Conservation (phyloP, 2,888 invertebrate genomes). For the Augochlorella aurata region DNA sequence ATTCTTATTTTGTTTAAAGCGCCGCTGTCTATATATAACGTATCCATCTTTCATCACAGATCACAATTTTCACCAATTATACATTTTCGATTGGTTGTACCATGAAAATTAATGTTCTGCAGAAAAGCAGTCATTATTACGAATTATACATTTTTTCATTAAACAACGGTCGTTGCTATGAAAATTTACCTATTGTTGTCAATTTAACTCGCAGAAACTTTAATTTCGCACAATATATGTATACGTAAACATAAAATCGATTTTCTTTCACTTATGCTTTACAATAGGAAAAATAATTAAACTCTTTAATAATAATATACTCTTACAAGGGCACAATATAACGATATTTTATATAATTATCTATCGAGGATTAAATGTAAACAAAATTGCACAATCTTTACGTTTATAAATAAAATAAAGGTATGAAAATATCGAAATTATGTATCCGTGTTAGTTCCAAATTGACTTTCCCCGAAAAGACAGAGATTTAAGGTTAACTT, state of each 20-base stretch:
- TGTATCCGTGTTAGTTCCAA: background rate
- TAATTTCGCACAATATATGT: background rate
- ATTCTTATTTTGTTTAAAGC: too few relatives aligned
- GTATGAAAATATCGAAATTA: background rate
- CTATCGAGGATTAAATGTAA: background rate
- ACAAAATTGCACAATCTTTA: background rate
- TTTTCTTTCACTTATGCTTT: background rate
- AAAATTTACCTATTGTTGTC: too few relatives aligned
- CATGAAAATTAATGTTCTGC: too few relatives aligned
- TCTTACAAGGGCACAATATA: background rate
- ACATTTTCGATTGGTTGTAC: background rate
- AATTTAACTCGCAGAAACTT: too few relatives aligned
- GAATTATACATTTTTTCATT: too few relatives aligned
- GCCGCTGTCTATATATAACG: background rate
- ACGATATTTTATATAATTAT: background rate
- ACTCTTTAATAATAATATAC: background rate
- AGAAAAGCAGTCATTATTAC: too few relatives aligned
- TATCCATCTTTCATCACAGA: background rate
- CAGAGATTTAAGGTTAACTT: too few relatives aligned
- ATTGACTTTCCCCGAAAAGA: background rate
- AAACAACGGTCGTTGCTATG: too few relatives aligned
- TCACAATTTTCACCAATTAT: background rate
- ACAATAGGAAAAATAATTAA: background rate
- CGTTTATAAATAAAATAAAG: background rate
- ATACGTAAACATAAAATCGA: background rate